Evolutionary conservation across 2,888 invertebrate genomes (phyloP).

Genomic region (Caenorhabditis sinica): DNA sequence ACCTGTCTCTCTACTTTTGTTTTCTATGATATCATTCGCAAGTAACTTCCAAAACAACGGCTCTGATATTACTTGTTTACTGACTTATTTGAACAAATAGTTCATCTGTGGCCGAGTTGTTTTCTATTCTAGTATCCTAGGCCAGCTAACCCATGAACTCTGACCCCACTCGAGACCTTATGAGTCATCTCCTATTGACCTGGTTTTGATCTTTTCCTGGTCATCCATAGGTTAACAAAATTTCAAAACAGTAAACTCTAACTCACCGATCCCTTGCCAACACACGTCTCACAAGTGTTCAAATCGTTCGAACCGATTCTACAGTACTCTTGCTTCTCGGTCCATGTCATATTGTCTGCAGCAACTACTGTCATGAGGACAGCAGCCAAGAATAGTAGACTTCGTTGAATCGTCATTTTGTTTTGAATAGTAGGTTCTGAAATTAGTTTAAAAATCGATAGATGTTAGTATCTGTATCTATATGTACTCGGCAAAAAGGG

Average conservation of each 20-base stretch:
- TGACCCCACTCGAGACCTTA: background rate
- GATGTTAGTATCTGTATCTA: background rate
- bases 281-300: conserved; percentile 71
- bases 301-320: conserved; percentile 59
- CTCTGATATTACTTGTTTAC: too few relatives aligned
- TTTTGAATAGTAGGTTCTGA: conserved; percentile 13
- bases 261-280: conserved; percentile 71
- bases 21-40: too few relatives aligned
- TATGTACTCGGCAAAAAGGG: background rate
- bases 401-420: conserved; percentile 46
- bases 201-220: background rate
- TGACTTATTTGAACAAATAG: too few relatives aligned
- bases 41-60: too few relatives aligned
- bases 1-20: too few relatives aligned
- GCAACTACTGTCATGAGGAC: background rate
- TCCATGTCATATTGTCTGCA: conserved; percentile 56
- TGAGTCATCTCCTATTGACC: background rate
- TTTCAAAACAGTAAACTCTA: background rate
- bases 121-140: background rate
- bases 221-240: background rate
- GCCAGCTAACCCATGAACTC: background rate
- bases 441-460: background rate
- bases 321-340: conserved; percentile 64
- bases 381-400: conserved; percentile 30
- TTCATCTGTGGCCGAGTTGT: too few relatives aligned